phyloP scores from a whole-genome alignment of 2,113 vertebrate genomes.

The Aspiorhynchus laticeps region DNA sequence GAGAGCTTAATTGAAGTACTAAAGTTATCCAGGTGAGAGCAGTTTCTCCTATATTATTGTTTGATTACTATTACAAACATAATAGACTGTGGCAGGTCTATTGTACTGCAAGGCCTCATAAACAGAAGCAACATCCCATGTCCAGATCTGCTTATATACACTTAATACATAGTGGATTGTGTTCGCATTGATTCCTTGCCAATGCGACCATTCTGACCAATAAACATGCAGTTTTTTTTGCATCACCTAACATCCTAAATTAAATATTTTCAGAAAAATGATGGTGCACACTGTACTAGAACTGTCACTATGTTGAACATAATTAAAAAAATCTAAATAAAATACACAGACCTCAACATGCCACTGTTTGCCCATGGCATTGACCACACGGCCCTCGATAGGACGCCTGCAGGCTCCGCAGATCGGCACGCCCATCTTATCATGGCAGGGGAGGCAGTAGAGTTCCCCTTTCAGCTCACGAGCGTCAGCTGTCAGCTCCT shows the following conservation, averaged over 20 bases:
- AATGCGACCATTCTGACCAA: background rate
- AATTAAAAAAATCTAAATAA: background rate
- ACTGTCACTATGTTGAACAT: background rate
- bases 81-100: background rate
- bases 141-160: background rate
- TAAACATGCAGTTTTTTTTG: background rate
- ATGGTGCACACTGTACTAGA: background rate
- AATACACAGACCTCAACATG: conserved; percentile 89
- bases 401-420: conserved; percentile 96
- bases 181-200: background rate
- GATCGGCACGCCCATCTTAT: conserved; percentile 99
- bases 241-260: background rate
- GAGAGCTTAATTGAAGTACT: no score
- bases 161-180: background rate
- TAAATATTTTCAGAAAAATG: background rate
- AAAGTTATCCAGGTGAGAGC: background rate
- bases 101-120: background rate
- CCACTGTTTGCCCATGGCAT: conserved; percentile 99
- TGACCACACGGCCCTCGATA: conserved; percentile 97
- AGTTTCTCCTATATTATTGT: background rate
- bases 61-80: background rate
- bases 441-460: conserved; percentile 96
- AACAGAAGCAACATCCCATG: background rate
- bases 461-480: conserved; percentile 96
- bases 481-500: conserved; percentile 94